Percentiles rank a stretch among this genome's conserved stretches.
These are phyloP conservation scores for Apteryx owenii DNA, from an alignment of 2,113 vertebrate species.

Conservation along the genomic window DNA sequence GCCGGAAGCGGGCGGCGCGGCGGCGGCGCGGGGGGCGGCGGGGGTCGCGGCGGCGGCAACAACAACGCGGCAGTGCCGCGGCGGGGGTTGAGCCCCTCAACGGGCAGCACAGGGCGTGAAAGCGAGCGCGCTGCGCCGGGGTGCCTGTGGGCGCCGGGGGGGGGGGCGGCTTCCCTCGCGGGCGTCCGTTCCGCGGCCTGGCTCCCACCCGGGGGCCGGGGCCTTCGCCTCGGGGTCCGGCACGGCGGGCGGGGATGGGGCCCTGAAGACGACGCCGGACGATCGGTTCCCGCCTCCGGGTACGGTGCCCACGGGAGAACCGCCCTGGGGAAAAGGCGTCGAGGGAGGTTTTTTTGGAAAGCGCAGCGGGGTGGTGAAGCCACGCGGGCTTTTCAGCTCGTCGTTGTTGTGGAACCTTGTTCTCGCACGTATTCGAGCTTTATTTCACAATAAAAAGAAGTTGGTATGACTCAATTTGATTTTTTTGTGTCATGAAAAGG, in stretches of 20 bases:
- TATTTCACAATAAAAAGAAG: neutral
- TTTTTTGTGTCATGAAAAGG: neutral
- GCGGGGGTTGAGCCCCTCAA: neutral
- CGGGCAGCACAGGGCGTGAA: too few relatives aligned
- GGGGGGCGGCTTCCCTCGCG: too few relatives aligned
- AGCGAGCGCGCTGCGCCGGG: too few relatives aligned
- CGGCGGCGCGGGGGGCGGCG: neutral
- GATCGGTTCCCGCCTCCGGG: too few relatives aligned
- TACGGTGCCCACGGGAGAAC: neutral
- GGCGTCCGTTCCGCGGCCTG: too few relatives aligned
- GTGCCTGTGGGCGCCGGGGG: too few relatives aligned
- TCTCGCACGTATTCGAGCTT: fast-evolving
- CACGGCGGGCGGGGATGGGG: too few relatives aligned
- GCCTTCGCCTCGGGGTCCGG: neutral
- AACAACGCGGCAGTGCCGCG: too few relatives aligned
- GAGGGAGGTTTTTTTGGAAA: too few relatives aligned
- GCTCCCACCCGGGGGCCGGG: too few relatives aligned
- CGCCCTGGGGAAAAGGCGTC: neutral
- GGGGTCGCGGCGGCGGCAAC: neutral
- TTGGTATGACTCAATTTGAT: neutral
- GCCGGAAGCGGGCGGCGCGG: neutral
- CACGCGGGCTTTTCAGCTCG: neutral
- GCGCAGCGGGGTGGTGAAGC: fast-evolving
- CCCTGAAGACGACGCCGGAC: too few relatives aligned
- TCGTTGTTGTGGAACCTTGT: neutral